Evolutionary conservation across 2,797 vertebrate species (phyloP).

Genomic region (Carapus acus): DNA sequence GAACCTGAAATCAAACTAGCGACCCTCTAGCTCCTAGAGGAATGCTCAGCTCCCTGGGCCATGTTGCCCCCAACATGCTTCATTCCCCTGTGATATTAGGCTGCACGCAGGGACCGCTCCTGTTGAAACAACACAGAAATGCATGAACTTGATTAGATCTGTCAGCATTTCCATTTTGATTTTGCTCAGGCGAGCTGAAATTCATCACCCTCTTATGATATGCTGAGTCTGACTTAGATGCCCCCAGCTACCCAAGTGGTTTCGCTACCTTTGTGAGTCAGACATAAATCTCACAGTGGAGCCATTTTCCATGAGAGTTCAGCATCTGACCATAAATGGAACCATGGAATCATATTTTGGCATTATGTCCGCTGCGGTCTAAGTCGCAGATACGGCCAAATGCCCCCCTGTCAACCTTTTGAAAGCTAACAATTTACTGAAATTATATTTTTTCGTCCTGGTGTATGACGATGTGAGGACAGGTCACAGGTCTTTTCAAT

Average conservation of each 20-base stretch:
- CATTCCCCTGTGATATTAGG: no score
- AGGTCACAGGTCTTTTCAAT: constrained; percentile 1
- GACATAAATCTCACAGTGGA: constrained; percentile 53
- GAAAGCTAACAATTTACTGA: constrained; percentile 35
- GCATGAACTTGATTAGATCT: no score
- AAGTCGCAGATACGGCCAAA: constrained; percentile 24
- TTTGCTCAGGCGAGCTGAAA: no score
- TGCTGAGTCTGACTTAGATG: constrained; percentile 36
- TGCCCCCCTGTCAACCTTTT: constrained; percentile 7
- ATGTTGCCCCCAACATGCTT: no score
- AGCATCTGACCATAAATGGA: constrained; percentile 58
- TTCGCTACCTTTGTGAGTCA: constrained; percentile 33
- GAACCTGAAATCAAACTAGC: no score
- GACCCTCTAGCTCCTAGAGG: no score
- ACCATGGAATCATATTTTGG: constrained; percentile 41
- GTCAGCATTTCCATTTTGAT: no score
- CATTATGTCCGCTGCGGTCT: constrained; percentile 27
- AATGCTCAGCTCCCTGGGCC: no score
- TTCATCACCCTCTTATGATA: constrained; percentile 45
- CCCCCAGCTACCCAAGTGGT: constrained; percentile 40
- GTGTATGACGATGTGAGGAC: constrained; percentile 6
- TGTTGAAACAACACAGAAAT: no score
- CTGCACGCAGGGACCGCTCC: no score
- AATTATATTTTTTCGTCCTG: constrained; percentile 27
- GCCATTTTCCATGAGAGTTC: constrained; percentile 30